Evolutionary conservation across 2,888 invertebrate species (phyloP).

Genomic region (Metellina segmentata): DNA sequence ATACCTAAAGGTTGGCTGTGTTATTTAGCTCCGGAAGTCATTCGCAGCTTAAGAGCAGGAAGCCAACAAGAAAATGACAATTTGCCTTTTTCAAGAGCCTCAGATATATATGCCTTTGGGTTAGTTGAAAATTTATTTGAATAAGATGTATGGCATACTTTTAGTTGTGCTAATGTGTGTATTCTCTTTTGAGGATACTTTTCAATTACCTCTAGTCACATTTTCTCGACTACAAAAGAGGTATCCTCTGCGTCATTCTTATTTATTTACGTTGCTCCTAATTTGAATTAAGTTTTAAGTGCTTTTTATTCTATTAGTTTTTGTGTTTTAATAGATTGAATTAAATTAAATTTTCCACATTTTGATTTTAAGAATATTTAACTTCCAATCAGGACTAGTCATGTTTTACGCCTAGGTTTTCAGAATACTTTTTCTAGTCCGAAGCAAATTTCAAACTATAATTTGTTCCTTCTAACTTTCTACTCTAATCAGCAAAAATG

Average conservation of each 20-base stretch:
- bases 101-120: constrained; percentile 99
- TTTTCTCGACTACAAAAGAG: too few species aligned
- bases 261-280: not conserved
- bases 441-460: not conserved
- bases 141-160: not conserved
- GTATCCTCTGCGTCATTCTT: too few species aligned
- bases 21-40: constrained; percentile 98
- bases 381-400: not conserved
- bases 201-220: too few species aligned
- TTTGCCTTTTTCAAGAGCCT: constrained; percentile 94
- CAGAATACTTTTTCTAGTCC: too few species aligned
- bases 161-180: not conserved
- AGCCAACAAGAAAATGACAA: constrained; percentile 90
- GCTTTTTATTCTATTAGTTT: not conserved
- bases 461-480: not conserved
- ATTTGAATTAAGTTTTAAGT: not conserved
- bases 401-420: not conserved
- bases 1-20: constrained; percentile 99
- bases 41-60: constrained; percentile 87
- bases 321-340: not conserved
- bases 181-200: not conserved
- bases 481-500: too few species aligned
- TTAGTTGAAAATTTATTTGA: constrained; percentile 81
- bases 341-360: not conserved
- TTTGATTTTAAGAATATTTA: too few species aligned